Conservation (phyloP, 2,113 vertebrate genomes). For the Pycnonotus jocosus region DNA sequence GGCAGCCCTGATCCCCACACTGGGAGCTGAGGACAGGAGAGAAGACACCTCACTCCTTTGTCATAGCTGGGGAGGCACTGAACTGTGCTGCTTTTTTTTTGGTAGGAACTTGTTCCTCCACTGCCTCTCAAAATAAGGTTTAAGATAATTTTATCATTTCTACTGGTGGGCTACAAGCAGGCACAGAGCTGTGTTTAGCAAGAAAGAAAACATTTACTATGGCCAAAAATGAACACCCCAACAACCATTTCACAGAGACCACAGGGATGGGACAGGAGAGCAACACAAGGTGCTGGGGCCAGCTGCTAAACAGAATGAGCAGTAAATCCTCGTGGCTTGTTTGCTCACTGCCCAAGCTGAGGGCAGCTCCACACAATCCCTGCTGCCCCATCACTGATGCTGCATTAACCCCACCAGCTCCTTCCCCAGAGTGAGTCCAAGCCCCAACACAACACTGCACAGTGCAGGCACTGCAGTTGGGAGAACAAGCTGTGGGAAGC, state of each 20-base stretch:
- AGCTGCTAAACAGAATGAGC: background rate
- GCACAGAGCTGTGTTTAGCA: background rate
- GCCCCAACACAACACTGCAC: background rate
- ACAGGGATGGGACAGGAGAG: background rate
- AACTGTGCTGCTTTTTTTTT: background rate
- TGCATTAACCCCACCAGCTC: background rate
- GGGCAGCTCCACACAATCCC: background rate
- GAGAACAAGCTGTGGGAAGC: background rate
- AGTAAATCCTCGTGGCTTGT: background rate
- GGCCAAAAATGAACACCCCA: background rate
- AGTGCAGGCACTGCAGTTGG: background rate
- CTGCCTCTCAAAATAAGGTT: background rate
- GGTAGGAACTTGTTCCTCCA: background rate
- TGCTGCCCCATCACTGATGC: background rate
- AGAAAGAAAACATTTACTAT: background rate
- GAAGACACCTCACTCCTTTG: background rate
- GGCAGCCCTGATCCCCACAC: background rate
- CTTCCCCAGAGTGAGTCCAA: background rate
- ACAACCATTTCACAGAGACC: background rate
- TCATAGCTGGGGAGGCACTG: background rate
- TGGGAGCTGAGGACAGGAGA: background rate
- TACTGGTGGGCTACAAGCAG: background rate
- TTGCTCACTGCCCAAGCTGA: background rate
- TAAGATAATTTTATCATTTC: background rate
- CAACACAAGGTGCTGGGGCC: background rate